Conservation (phyloP, 2,888 invertebrate genomes). For the Campoplex nolae region DNA sequence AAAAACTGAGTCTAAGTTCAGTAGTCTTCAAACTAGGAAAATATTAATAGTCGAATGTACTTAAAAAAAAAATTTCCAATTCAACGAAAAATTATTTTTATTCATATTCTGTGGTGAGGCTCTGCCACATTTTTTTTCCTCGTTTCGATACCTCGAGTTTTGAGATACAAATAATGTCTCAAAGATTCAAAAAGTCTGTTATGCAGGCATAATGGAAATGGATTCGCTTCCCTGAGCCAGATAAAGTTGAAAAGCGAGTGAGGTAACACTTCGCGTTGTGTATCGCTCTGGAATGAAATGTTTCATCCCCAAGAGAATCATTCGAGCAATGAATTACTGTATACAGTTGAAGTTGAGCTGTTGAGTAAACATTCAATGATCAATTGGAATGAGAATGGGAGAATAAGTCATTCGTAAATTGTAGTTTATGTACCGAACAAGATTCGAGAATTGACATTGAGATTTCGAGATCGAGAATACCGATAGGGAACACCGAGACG, state of each 20-base stretch:
- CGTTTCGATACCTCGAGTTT: background rate
- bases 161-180: background rate
- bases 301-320: conserved; percentile 19
- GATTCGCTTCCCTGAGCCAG: background rate
- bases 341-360: conserved; percentile 18
- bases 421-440: conserved; percentile 4
- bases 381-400: conserved; percentile 32
- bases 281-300: conserved; percentile 24
- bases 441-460: conserved; percentile 60
- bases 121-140: background rate
- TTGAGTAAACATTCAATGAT: conserved; percentile 56
- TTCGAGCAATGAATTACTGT: background rate
- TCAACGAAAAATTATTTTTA: background rate
- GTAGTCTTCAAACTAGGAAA: too few relatives aligned
- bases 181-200: background rate
- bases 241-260: background rate
- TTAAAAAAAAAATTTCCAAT: too few relatives aligned
- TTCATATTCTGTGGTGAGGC: background rate
- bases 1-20: too few relatives aligned
- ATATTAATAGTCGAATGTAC: too few relatives aligned
- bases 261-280: background rate
- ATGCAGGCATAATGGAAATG: background rate
- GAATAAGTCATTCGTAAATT: conserved; percentile 13
- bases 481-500: conserved; percentile 50
- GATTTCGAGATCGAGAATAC: conserved; percentile 60